Base-by-base conservation (phyloP, 2,797 vertebrate species). In the Chaetophractus vellerosus region DNA sequence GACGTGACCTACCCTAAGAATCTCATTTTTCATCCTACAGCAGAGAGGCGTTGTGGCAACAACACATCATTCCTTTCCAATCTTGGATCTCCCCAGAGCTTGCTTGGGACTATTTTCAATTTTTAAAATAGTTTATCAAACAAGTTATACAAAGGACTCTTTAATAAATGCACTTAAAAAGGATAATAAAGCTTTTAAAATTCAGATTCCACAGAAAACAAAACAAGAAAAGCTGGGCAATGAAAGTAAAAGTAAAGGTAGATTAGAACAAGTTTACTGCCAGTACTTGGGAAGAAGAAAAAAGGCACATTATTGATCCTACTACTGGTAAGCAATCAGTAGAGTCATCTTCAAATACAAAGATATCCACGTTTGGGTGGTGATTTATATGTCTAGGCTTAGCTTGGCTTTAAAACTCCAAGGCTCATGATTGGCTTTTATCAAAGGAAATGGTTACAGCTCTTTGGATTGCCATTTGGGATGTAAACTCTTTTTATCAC, bases 401-500 rank as follows among this genome's bases (percentile, higher is more conserved):
- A 88, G 26, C 74, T 33, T 78, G 15, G 14, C 63, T 79, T 75
- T 50, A 9, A 23, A 88, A 68, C 48, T 36, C 24, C 2, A 14
- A 31, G 21, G n/a, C 31, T 80, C 52, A 0, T 36, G 50, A 45
- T 28, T 55, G 36, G 11, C 64, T 28, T 96, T 82, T 76, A 75
- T 90, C 15, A 55, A 69, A 48, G 24, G n/a, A 79, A 76, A 66
- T 61, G 28, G 33, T 71, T 55, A 66, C 31, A 89, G 11, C 23
- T 64, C 59, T 94, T 83, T 87, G 28, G 26, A 55, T 55, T 76
- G n/a, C 28, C 52, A 21, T 79, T 92, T 75, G 41, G 55, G 57
- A 90, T 50, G 18, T 79, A 38, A 55, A 12, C 9, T 59, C 9
- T 81, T 26, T 59, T 86, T 55, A 2, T 68, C n/a, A 36, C 38